Percentiles rank a stretch among this genome's conserved stretches.
Conservation (phyloP, 1,140 invertebrate genomes). For the Calephelis virginiensis region DNA sequence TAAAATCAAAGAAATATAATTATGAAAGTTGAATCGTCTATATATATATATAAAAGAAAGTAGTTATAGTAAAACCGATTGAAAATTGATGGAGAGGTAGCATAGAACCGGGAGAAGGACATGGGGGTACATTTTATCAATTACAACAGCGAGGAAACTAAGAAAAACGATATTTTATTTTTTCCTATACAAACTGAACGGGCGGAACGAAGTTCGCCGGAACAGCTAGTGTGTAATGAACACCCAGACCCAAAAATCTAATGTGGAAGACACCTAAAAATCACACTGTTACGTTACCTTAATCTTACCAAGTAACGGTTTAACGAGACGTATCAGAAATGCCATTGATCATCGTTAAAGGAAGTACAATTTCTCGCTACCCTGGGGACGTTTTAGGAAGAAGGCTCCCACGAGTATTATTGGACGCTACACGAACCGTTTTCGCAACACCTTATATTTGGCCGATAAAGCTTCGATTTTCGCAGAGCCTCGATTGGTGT, state of each 20-base stretch:
- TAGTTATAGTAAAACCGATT: too few species aligned
- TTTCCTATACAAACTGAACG: too few species aligned
- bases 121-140: too few species aligned
- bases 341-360: slow-evolving; percentile 10
- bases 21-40: too few species aligned
- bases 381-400: slow-evolving; percentile 21
- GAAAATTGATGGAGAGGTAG: too few species aligned
- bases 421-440: slow-evolving; percentile 38
- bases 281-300: neutral
- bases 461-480: slow-evolving; percentile 59
- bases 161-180: too few species aligned
- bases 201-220: too few species aligned
- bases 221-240: neutral
- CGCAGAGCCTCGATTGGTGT: slow-evolving; percentile 48
- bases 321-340: neutral
- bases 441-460: slow-evolving; percentile 49
- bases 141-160: too few species aligned
- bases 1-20: too few species aligned
- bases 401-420: slow-evolving; percentile 25
- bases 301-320: neutral
- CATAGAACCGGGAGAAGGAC: too few species aligned
- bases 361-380: slow-evolving; percentile 12
- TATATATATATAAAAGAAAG: too few species aligned
- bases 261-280: too few species aligned
- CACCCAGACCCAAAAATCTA: neutral